Evolutionary conservation across 2,113 vertebrate species (phyloP).

Genomic region (Sander vitreus): DNA sequence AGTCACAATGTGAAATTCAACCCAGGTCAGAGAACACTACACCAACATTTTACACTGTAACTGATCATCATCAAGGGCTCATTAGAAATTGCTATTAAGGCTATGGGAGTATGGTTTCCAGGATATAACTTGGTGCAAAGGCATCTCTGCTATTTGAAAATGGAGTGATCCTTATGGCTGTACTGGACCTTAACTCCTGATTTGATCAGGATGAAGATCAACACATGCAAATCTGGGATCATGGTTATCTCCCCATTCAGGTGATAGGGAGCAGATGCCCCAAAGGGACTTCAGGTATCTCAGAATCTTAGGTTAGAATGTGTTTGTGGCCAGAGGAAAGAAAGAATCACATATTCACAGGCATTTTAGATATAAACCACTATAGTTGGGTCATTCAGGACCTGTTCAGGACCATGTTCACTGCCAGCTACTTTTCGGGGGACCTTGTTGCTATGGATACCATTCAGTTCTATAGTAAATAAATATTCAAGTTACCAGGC

Average conservation of each 20-base stretch:
- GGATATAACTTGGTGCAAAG: background rate
- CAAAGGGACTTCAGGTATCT: background rate
- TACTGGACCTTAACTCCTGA: conserved; percentile 5
- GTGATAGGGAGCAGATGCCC: background rate
- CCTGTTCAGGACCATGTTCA: conserved; percentile 18
- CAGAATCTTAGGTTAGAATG: background rate
- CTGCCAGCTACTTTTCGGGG: conserved; percentile 41
- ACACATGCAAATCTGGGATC: background rate
- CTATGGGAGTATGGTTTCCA: background rate
- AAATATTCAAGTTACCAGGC: conserved; percentile 34
- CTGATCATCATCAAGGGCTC: too few relatives aligned
- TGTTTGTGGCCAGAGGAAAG: background rate
- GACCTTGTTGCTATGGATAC: conserved; percentile 55
- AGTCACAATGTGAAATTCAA: background rate
- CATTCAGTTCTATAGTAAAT: conserved; percentile 38
- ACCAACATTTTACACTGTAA: background rate
- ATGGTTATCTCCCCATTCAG: background rate
- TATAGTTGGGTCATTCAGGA: conserved; percentile 20
- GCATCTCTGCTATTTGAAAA: conserved; percentile 10
- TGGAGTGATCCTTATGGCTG: background rate
- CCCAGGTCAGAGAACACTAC: background rate
- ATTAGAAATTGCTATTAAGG: background rate
- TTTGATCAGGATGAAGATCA: background rate
- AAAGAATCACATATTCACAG: conserved; percentile 9
- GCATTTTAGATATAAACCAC: conserved; percentile 2